phyloP scores from a whole-genome alignment of 2,113 vertebrate genomes.

The Bubo blakistoni region DNA sequence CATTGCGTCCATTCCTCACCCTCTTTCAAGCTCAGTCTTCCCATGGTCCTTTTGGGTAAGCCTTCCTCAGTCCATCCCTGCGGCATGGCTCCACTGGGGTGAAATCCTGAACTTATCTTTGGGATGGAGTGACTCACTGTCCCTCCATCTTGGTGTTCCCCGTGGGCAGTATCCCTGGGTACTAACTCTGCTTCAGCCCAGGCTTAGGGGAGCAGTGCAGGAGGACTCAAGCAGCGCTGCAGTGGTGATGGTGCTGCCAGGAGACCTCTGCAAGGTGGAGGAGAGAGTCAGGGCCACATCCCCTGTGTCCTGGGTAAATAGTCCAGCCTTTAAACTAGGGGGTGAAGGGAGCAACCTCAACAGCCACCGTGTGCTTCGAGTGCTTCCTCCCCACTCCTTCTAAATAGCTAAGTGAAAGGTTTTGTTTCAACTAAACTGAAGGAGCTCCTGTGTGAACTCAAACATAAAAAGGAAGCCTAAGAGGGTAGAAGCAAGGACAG shows the following conservation, averaged over 20 bases:
- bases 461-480: too few species aligned
- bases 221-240: background rate
- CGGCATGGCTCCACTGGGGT: rapidly evolving
- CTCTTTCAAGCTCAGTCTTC: background rate
- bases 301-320: background rate
- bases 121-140: background rate
- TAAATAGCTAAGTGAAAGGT: background rate
- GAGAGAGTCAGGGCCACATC: background rate
- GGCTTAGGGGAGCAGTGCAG: background rate
- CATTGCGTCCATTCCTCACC: background rate
- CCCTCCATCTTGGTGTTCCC: background rate
- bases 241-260: background rate
- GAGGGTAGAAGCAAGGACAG: too few species aligned
- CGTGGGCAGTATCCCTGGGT: too few species aligned
- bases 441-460: too few species aligned
- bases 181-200: background rate
- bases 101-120: background rate
- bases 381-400: background rate
- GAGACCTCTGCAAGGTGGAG: background rate
- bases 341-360: background rate
- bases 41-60: background rate
- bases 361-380: background rate
- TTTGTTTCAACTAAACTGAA: background rate
- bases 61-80: background rate
- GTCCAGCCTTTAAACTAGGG: background rate